Conservation (phyloP, 2,797 vertebrate genomes). For the Gorsachius magnificus region DNA sequence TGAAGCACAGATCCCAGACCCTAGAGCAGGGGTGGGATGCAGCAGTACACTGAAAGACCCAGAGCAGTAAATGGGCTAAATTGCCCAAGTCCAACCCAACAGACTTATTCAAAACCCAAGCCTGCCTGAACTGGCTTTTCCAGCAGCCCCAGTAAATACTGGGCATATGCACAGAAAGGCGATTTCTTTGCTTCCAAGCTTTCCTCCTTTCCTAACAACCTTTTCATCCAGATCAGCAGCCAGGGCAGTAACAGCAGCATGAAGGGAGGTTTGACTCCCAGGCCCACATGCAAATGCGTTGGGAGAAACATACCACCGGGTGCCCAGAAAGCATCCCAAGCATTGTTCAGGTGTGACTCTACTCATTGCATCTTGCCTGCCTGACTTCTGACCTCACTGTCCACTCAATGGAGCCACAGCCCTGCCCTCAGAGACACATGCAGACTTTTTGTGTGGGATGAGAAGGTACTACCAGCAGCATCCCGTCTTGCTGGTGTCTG, state of each 20-base stretch:
- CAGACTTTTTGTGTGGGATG: neutral
- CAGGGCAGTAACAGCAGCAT: neutral
- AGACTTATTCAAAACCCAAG: neutral
- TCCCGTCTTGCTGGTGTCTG: neutral
- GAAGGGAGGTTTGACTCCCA: neutral
- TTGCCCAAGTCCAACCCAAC: neutral
- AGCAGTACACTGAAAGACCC: neutral
- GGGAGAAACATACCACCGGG: neutral
- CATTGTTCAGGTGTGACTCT: neutral
- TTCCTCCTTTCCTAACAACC: neutral
- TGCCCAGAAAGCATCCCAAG: neutral
- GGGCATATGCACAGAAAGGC: neutral
- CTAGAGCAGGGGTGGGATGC: neutral
- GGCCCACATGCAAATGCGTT: neutral
- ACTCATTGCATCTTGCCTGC: neutral
- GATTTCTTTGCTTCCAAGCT: neutral
- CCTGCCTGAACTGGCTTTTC: neutral
- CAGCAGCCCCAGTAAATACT: neutral
- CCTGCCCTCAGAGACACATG: neutral
- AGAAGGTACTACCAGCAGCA: neutral
- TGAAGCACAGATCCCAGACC: neutral
- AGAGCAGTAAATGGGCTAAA: neutral
- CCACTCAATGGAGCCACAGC: neutral
- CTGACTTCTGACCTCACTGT: neutral
- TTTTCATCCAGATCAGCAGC: neutral